A percentile compares a stretch with the other conserved stretches of the same genome.
Evolutionary conservation across 2,888 invertebrate species (phyloP).

Genomic region (Seladonia tumulorum): DNA sequence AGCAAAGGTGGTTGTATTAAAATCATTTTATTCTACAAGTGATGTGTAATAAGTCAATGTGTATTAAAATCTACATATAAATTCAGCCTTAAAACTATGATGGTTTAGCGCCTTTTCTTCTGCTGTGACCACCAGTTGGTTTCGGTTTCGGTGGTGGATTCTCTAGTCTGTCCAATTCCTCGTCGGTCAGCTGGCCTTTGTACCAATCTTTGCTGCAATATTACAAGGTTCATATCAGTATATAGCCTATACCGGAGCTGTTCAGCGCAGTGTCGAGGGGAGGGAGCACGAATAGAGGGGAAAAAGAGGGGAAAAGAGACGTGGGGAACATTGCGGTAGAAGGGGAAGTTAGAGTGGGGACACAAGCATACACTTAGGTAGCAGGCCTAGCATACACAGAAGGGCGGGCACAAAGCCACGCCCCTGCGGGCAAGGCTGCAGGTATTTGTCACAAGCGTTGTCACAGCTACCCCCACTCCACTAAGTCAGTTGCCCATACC

Average conservation of each 20-base stretch:
- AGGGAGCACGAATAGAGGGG: too few species aligned
- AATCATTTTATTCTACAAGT: conserved; percentile 71
- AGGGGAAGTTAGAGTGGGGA: too few species aligned
- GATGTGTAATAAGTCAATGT: conserved; percentile 51
- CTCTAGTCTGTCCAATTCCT: conserved; percentile 91
- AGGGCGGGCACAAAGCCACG: too few species aligned
- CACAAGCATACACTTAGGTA: too few species aligned
- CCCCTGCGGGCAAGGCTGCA: too few species aligned
- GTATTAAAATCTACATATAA: conserved; percentile 56
- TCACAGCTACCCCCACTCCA: too few species aligned
- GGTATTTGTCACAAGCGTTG: too few species aligned
- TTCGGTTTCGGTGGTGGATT: conserved; percentile 90
- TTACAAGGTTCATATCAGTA: not conserved
- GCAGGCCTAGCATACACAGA: too few species aligned
- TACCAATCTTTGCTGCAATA: conserved; percentile 94
- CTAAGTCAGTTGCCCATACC: too few species aligned
- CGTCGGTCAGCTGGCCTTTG: conserved; percentile 92
- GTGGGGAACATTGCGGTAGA: too few species aligned
- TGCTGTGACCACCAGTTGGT: conserved; percentile 84
- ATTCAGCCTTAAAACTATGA: conserved; percentile 65
- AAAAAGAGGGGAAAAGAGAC: too few species aligned
- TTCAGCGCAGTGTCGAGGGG: too few species aligned
- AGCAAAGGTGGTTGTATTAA: conserved; percentile 41
- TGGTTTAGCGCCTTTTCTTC: conserved; percentile 84
- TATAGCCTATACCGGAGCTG: not conserved